phyloP scores from a whole-genome alignment of 2,888 invertebrate species.

The Xestoiulus laeticollis region DNA sequence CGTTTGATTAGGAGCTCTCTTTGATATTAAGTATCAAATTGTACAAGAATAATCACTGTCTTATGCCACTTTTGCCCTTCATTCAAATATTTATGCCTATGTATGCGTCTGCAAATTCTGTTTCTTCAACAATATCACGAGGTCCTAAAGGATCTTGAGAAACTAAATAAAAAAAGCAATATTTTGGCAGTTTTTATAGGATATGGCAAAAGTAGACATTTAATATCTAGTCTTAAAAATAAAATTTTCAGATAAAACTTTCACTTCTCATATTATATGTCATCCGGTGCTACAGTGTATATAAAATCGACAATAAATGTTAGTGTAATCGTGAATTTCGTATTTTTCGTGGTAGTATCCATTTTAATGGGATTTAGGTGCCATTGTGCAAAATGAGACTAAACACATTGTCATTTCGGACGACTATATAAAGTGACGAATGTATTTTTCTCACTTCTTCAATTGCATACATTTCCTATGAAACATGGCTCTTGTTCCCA shows the following conservation, averaged over 20 bases:
- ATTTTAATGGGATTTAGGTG: not conserved
- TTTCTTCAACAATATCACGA: conserved; percentile 9
- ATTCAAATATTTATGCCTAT: not conserved
- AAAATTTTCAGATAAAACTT: not conserved
- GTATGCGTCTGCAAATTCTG: conserved; percentile 9
- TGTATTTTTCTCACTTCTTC: not conserved
- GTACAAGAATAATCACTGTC: conserved; percentile 9
- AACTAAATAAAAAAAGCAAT: too few relatives aligned
- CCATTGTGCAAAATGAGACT: not conserved
- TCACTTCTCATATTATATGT: not conserved
- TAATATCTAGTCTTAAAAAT: conserved; percentile 9
- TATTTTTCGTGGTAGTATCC: too few relatives aligned
- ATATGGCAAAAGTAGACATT: not conserved
- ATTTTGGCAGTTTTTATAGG: not conserved
- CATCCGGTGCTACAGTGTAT: not conserved
- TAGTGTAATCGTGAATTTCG: not conserved
- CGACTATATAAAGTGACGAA: not conserved
- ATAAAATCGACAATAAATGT: not conserved
- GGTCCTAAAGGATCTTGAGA: too few relatives aligned
- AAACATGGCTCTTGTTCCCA: not conserved
- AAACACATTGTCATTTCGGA: not conserved
- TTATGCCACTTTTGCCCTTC: not conserved
- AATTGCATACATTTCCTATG: not conserved
- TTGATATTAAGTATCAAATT: conserved; percentile 1
- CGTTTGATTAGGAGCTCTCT: conserved; percentile 9